phyloP scores from a whole-genome alignment of 1,140 invertebrate genomes.

The Microplitis mediator region DNA sequence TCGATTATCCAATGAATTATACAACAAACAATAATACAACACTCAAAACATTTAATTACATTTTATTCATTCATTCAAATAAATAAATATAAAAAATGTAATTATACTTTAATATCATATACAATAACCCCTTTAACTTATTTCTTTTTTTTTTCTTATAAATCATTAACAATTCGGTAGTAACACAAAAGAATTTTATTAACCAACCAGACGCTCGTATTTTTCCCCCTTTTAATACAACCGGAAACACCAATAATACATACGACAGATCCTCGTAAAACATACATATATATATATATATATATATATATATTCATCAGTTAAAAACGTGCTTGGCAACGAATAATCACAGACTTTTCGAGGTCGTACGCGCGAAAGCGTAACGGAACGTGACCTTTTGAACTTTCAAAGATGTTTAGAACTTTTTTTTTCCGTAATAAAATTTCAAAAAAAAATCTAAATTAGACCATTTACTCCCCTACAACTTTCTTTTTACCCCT shows the following conservation, averaged over 20 bases:
- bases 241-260: conserved; percentile 1
- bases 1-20: too few species aligned
- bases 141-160: too few species aligned
- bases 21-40: too few species aligned
- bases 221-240: neutral
- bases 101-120: too few species aligned
- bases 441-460: too few species aligned
- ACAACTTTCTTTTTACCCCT: neutral
- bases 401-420: conserved; percentile 15
- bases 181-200: too few species aligned
- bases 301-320: neutral
- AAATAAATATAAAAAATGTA: too few species aligned
- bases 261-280: neutral
- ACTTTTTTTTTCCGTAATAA: neutral
- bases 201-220: neutral
- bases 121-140: too few species aligned
- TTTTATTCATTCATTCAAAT: too few species aligned
- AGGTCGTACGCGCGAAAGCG: conserved; percentile 30
- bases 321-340: neutral
- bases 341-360: conserved; percentile 19
- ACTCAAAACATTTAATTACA: too few species aligned
- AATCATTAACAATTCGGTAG: too few species aligned
- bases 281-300: too few species aligned
- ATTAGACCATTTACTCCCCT: neutral
- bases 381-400: conserved; percentile 29